Evolutionary conservation across 2,797 vertebrate genomes (phyloP).

Genomic region (Heterohyrax brucei): DNA sequence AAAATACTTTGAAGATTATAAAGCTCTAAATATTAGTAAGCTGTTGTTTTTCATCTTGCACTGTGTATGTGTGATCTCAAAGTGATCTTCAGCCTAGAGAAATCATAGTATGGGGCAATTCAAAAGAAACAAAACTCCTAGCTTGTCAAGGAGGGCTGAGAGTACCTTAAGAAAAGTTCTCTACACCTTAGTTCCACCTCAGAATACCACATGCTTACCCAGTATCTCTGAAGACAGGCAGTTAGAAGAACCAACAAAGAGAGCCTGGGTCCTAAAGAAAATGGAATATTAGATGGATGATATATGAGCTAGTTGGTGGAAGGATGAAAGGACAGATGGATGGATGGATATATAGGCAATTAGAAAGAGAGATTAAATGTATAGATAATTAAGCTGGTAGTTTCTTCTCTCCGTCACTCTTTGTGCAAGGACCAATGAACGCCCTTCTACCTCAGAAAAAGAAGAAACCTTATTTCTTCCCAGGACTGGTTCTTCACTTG

Average conservation of each 20-base stretch:
- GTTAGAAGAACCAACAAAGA: neutral
- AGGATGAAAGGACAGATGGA: neutral
- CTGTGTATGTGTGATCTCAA: conserved; percentile 25
- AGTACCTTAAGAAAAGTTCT: conserved; percentile 8
- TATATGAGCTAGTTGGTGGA: no score
- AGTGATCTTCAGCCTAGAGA: conserved; percentile 46
- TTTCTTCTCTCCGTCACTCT: neutral
- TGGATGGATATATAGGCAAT: neutral
- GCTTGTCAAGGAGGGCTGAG: neutral
- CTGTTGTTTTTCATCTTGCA: conserved; percentile 44
- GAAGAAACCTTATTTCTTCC: neutral
- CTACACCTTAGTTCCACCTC: neutral
- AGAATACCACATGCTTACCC: neutral
- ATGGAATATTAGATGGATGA: neutral
- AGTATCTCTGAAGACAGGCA: conserved; percentile 1
- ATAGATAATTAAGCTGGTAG: neutral
- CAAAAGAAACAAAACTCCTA: conserved; percentile 11
- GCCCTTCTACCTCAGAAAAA: neutral
- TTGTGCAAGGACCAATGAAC: neutral
- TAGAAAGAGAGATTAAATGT: neutral
- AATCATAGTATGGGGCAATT: neutral
- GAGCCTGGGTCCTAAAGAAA: conserved; percentile 28
- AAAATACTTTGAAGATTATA: conserved; percentile 24
- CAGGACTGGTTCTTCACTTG: neutral
- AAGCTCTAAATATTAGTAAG: conserved; percentile 63